A percentile compares a stretch with the other conserved stretches of the same genome.
Evolutionary conservation across 2,888 invertebrate species (phyloP).

Genomic region (Lapara coniferarum): DNA sequence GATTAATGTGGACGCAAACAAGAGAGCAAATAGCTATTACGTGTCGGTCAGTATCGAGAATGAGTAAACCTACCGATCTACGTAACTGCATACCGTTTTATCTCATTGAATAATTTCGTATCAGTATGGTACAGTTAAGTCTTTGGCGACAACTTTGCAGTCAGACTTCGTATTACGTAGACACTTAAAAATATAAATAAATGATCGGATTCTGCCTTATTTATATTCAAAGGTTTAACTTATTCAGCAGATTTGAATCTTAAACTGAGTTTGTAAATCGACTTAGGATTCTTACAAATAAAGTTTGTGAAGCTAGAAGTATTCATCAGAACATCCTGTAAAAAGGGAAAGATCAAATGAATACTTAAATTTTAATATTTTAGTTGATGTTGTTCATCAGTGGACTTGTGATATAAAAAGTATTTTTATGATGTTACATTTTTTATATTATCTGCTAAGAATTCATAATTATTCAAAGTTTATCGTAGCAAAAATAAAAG

Average conservation of each 20-base stretch:
- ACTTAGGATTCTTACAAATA: slow-evolving; percentile 56
- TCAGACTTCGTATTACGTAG: slow-evolving; percentile 57
- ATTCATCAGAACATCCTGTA: slow-evolving; percentile 11
- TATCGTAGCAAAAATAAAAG: too few relatives aligned
- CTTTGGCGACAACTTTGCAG: slow-evolving; percentile 53
- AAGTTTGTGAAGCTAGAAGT: slow-evolving; percentile 49
- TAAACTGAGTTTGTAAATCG: slow-evolving; percentile 59
- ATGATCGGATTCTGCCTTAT: slow-evolving; percentile 56
- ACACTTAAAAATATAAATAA: slow-evolving; percentile 49
- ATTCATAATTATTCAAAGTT: too few relatives aligned
- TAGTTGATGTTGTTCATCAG: neutral
- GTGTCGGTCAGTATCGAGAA: slow-evolving; percentile 8
- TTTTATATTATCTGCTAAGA: too few relatives aligned
- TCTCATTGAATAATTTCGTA: slow-evolving; percentile 50
- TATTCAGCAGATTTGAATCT: slow-evolving; percentile 63
- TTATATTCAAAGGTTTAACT: slow-evolving; percentile 64
- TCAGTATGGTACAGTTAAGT: slow-evolving; percentile 50
- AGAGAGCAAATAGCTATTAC: neutral
- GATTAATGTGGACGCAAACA: neutral
- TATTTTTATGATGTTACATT: neutral
- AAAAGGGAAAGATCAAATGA: neutral
- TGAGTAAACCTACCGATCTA: slow-evolving; percentile 14
- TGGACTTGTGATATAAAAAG: neutral
- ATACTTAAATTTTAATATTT: neutral
- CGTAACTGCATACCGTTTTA: slow-evolving; percentile 46